Percentiles rank a stretch among this genome's conserved stretches.
phyloP scores from a whole-genome alignment of 2,113 vertebrate species.

The Ailuropoda melanoleuca region DNA sequence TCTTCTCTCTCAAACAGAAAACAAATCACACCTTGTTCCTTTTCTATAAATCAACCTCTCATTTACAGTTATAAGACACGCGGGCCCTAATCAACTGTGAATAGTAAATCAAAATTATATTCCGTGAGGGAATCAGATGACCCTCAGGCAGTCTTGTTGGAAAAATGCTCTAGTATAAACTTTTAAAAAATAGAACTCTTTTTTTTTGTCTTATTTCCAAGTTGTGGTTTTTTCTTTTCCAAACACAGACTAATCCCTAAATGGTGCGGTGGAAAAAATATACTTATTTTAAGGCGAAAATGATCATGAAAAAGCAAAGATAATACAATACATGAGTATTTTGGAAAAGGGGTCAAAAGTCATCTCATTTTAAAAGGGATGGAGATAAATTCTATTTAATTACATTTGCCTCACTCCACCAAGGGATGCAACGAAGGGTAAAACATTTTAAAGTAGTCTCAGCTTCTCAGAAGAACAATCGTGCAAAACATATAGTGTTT shows the following conservation, averaged over 20 bases:
- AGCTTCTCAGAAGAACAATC: background rate
- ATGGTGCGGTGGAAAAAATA: background rate
- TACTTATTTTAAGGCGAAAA: background rate
- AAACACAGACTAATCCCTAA: background rate
- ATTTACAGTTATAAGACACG: background rate
- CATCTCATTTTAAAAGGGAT: background rate
- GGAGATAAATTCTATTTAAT: background rate
- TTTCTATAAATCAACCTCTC: background rate
- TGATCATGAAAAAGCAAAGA: background rate
- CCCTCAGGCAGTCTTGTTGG: background rate
- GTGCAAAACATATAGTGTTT: background rate
- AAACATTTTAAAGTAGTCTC: background rate
- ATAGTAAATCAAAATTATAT: slow-evolving; percentile 17
- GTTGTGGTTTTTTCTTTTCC: background rate
- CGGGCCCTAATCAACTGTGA: background rate
- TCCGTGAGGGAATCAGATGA: background rate
- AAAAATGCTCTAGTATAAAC: background rate
- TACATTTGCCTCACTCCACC: background rate
- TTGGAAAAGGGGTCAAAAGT: background rate
- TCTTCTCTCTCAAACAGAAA: background rate
- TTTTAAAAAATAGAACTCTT: background rate
- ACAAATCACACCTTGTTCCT: background rate
- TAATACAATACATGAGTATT: background rate
- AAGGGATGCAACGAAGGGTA: background rate
- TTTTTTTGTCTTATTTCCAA: background rate